Conservation (phyloP, 2,113 vertebrate genomes). For the Thamnophis sirtalis region DNA sequence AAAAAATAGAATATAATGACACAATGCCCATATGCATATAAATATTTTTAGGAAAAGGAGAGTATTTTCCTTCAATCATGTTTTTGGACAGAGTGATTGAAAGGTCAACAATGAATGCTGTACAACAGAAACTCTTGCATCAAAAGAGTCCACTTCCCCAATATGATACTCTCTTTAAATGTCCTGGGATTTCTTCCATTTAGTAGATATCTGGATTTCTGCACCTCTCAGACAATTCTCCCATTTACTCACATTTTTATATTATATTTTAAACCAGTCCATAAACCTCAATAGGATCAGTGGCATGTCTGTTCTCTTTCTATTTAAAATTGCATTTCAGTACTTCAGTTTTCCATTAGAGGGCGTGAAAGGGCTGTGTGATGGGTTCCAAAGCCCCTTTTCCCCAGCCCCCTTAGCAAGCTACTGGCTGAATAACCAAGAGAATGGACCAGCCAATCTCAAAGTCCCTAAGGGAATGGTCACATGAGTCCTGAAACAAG, state of each 20-base stretch:
- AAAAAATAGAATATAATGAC: not conserved
- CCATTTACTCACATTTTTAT: not conserved
- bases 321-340: not conserved
- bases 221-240: not conserved
- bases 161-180: not conserved
- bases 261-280: not conserved
- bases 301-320: not conserved
- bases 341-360: conserved; percentile 41
- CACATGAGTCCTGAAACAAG: not conserved
- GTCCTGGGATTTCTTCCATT: not conserved
- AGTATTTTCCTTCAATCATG: not conserved
- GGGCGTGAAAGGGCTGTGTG: conserved; percentile 36
- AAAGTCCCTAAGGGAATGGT: not conserved
- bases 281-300: not conserved
- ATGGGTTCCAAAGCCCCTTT: not conserved
- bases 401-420: rapidly evolving
- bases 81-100: not conserved
- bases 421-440: not conserved
- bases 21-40: not conserved
- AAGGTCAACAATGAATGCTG: not conserved
- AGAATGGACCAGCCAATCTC: not conserved
- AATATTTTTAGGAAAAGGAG: not conserved
- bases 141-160: not conserved
- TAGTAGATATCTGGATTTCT: not conserved
- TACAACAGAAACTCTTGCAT: not conserved